Evolutionary conservation across 2,797 vertebrate genomes (phyloP).

Genomic region (Macrochelys suwanniensis): DNA sequence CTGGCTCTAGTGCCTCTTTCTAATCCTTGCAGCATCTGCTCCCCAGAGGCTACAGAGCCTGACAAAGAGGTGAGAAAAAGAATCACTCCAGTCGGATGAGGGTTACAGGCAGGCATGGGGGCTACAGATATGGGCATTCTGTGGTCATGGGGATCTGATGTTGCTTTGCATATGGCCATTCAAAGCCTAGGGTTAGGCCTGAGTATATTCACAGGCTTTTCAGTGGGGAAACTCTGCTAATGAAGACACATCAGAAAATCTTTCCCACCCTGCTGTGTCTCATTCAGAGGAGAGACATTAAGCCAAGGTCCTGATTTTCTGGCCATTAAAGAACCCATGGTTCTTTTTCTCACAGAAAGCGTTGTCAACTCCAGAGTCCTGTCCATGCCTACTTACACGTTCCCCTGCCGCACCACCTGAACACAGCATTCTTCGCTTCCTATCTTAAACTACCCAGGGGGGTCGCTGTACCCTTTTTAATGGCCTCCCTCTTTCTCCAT

Average conservation of each 20-base stretch:
- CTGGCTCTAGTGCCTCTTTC: background rate
- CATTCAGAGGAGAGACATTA: background rate
- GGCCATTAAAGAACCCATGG: background rate
- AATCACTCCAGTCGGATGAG: background rate
- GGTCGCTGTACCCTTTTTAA: background rate
- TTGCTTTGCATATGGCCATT: background rate
- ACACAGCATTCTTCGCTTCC: background rate
- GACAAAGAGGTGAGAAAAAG: background rate
- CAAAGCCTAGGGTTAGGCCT: background rate
- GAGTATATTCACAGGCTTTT: background rate
- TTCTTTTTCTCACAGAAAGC: background rate
- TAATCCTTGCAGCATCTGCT: background rate
- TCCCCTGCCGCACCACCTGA: background rate
- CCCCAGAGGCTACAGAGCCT: background rate
- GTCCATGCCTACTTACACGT: background rate
- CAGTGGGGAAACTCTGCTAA: background rate
- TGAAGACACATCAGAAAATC: background rate
- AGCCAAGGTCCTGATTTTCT: background rate
- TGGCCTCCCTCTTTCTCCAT: background rate
- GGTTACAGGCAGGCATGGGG: background rate
- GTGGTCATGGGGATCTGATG: too few relatives aligned
- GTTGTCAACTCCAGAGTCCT: accelerated
- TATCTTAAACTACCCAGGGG: too few relatives aligned
- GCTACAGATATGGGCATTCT: too few relatives aligned
- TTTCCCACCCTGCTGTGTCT: background rate